Base-by-base conservation (phyloP, 2,113 vertebrate genomes). In the Melanerpes aurifrons region DNA sequence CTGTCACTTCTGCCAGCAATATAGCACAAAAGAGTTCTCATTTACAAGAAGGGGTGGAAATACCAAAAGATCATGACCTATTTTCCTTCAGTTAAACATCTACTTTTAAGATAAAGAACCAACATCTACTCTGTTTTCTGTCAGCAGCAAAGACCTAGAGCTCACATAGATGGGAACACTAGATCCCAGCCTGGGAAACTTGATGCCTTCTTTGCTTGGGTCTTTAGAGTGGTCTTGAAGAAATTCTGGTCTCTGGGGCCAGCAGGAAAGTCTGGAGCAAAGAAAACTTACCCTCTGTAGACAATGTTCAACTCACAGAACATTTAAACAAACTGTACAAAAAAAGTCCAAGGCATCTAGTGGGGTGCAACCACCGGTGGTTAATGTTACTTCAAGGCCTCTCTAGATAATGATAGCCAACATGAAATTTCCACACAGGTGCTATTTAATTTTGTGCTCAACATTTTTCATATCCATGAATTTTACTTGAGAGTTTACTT, bases 31-130 rank as follows among this genome's bases (percentile, higher is more conserved):
- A 95, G 87, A 32, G 37, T 69, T 83, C 85, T 82, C 64, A 70
- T 83, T 78, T 81, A 82, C 32, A 1, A 22, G 87, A 57, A 53
- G 58, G 29, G 62, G n/a, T 58, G 26, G 4, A 29, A 4, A 4
- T 2, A 94, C 91, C 64, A 92, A 89, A 95, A 91, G 72, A 94
- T 61, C 85, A 77, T 68, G 85, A 58, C 85, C 89, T 81, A 94
- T 92, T 96, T 96, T 95, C 66, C 35, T 92, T 37, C 69, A 66
- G 72, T 69, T 77, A 50, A 89, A 83, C 70, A 78, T 35, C n/a
- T 93, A 86, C 47, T 88, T 89, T 91, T 88, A 75, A 93, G 54
- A 75, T 58, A 24, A 76, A 72, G 73, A 94, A 91, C 82, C 69
- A 78, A 86, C 37, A 32, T 94, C 40, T 1, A 1, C 43, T 90